Conservation (phyloP, 2,113 vertebrate species). For the Calypte anna region DNA sequence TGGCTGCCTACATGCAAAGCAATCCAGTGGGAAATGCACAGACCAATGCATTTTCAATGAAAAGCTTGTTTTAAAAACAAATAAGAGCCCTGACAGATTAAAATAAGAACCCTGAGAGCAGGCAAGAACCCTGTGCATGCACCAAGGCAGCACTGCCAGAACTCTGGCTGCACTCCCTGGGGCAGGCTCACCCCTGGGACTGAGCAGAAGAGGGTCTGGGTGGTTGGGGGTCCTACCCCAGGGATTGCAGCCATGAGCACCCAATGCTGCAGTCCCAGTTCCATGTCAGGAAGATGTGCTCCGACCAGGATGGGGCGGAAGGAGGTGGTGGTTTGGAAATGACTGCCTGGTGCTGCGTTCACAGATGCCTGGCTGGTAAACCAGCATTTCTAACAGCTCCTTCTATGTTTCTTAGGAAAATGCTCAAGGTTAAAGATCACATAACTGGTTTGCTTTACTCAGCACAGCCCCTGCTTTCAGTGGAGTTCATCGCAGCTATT, state of each 20-base stretch:
- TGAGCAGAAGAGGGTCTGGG: neutral
- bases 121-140: neutral
- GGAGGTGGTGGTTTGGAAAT: neutral
- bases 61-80: conserved; percentile 56
- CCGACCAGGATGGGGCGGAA: accelerated
- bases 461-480: neutral
- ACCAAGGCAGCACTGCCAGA: neutral
- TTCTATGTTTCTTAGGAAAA: neutral
- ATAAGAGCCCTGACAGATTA: conserved; percentile 8
- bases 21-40: conserved; percentile 56
- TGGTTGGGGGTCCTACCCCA: neutral
- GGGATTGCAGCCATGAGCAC: neutral
- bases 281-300: neutral
- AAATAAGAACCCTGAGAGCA: conserved; percentile 4
- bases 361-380: neutral
- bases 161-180: neutral
- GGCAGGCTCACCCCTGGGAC: neutral
- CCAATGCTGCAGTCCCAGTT: neutral
- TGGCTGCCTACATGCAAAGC: conserved; percentile 59
- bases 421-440: neutral
- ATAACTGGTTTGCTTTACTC: conserved; percentile 12
- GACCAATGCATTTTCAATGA: conserved; percentile 50
- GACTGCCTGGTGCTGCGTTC: neutral
- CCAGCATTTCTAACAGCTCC: neutral
- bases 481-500: conserved; percentile 39